These are phyloP conservation scores for Hemitrygon akajei DNA, from an alignment of 2,797 vertebrate species.

Conservation along the genomic window DNA sequence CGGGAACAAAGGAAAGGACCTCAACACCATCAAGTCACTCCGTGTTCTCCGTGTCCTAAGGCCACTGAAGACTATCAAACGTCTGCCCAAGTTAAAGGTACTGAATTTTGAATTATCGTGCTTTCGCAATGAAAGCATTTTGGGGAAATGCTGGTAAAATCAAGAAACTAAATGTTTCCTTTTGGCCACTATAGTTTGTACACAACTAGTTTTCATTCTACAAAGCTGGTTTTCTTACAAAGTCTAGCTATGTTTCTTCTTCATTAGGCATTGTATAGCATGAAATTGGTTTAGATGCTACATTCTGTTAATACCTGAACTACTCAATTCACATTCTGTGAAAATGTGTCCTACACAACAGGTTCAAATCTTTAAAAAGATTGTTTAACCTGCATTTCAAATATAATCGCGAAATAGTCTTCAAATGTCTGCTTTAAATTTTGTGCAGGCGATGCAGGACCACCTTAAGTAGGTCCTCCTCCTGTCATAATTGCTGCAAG, in stretches of 20 bases:
- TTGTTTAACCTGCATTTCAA: too few relatives aligned
- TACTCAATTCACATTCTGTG: neutral
- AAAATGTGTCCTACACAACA: neutral
- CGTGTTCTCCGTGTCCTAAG: conserved; percentile 84
- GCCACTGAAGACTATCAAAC: conserved; percentile 93
- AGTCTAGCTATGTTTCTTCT: neutral
- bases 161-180: neutral
- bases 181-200: neutral
- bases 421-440: neutral
- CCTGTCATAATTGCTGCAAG: neutral
- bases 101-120: neutral
- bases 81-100: conserved; percentile 83
- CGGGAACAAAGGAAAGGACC: conserved; percentile 93
- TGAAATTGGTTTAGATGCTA: neutral
- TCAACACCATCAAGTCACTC: conserved; percentile 95
- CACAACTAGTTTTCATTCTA: neutral
- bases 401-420: too few relatives aligned
- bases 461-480: neutral
- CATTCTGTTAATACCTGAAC: neutral
- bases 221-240: neutral
- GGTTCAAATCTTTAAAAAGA: too few relatives aligned
- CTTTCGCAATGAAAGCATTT: neutral
- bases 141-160: neutral
- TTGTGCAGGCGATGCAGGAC: neutral
- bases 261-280: neutral